phyloP scores from a whole-genome alignment of 2,113 vertebrate genomes.

The Cebidichthys violaceus region DNA sequence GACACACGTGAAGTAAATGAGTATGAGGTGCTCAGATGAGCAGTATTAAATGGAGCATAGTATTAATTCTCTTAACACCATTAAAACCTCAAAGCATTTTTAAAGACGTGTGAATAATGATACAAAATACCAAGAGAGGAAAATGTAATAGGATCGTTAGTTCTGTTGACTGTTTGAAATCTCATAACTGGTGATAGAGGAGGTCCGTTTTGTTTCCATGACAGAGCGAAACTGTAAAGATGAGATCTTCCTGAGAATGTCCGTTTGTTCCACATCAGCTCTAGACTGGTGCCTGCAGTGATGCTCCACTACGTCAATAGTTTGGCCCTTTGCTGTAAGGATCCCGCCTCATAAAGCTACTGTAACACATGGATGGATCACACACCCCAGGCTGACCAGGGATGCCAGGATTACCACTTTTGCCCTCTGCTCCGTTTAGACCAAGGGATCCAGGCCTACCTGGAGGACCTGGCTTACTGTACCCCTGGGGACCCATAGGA shows the following conservation, averaged over 20 bases:
- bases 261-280: slow-evolving; percentile 83
- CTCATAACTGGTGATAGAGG: slow-evolving; percentile 66
- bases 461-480: slow-evolving; percentile 88
- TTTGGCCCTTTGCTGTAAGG: slow-evolving; percentile 96
- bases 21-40: slow-evolving; percentile 43
- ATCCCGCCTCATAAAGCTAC: slow-evolving; percentile 90
- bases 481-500: slow-evolving; percentile 89
- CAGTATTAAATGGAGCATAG: slow-evolving; percentile 33
- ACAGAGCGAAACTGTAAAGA: slow-evolving; percentile 81
- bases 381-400: slow-evolving; percentile 92
- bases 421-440: slow-evolving; percentile 88
- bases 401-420: slow-evolving; percentile 87
- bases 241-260: slow-evolving; percentile 93
- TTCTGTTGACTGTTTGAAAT: slow-evolving; percentile 42
- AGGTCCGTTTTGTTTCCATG: slow-evolving; percentile 85
- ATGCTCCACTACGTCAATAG: slow-evolving; percentile 84
- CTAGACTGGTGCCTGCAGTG: slow-evolving; percentile 67
- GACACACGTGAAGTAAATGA: slow-evolving; percentile 5
- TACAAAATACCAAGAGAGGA: slow-evolving; percentile 41
- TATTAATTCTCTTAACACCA: slow-evolving; percentile 24
- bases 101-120: slow-evolving; percentile 36
- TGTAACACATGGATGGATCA: slow-evolving; percentile 93
- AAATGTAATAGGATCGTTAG: slow-evolving; percentile 34
- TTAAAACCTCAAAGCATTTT: slow-evolving; percentile 37
- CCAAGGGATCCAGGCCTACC: slow-evolving; percentile 90